Percentiles rank a stretch among this genome's conserved stretches.
These are phyloP conservation scores for Thyatira batis DNA, from an alignment of 2,888 invertebrate species.

Conservation along the genomic window DNA sequence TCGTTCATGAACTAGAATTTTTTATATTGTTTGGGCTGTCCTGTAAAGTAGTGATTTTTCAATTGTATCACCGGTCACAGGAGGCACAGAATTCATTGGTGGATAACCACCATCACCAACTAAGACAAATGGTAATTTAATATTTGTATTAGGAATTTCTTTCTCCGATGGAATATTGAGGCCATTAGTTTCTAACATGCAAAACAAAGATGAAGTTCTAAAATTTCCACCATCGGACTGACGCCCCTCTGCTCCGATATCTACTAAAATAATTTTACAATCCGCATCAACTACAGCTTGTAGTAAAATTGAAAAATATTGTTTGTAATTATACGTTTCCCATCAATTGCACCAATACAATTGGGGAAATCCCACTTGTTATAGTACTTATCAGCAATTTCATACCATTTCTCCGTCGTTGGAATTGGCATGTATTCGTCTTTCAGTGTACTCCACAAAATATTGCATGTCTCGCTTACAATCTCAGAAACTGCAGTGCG, in stretches of 20 bases:
- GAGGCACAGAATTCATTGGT: constrained; percentile 5
- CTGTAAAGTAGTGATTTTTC: constrained; percentile 2
- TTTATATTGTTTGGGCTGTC: constrained; percentile 1
- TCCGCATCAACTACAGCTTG: constrained; percentile 15
- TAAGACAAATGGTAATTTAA: constrained; percentile 16
- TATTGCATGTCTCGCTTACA: constrained; percentile 10
- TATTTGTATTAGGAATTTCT: constrained; percentile 16
- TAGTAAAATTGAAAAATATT: constrained; percentile 9
- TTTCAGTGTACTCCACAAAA: constrained; percentile 11
- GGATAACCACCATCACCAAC: constrained; percentile 15
- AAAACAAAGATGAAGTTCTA: constrained; percentile 8
- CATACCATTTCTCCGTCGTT: constrained; percentile 10
- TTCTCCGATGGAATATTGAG: constrained; percentile 17
- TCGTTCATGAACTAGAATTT: constrained; percentile 2
- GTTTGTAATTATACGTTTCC: constrained; percentile 10
- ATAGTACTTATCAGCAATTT: constrained; percentile 9
- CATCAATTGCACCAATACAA: too few relatives aligned
- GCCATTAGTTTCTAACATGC: constrained; percentile 13
- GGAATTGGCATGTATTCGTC: constrained; percentile 12
- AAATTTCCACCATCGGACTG: constrained; percentile 10
- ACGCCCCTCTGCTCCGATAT: constrained; percentile 14
- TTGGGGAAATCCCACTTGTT: constrained; percentile 13
- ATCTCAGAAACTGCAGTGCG: constrained; percentile 8
- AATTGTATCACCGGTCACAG: background rate
- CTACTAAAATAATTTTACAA: constrained; percentile 16